Base-by-base conservation (phyloP, 2,113 vertebrate genomes). In the Otocyon megalotis region DNA sequence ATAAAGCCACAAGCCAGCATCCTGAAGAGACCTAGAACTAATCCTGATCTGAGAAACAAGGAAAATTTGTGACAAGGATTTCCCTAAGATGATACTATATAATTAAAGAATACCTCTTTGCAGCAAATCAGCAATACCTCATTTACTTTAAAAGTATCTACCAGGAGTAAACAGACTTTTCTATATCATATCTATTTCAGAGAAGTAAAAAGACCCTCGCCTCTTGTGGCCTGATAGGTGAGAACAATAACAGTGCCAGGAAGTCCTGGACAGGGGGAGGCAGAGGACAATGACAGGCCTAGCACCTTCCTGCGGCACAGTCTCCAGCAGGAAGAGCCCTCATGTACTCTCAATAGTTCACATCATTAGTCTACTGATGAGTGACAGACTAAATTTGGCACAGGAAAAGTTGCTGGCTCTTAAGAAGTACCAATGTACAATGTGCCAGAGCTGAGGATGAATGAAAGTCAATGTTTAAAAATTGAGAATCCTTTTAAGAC, bases 81-180 rank as follows among this genome's bases (percentile, higher is more conserved):
- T 56, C 71, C 15, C 14, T 67, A 82, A 96, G 63, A 87, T 32
- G 26, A 85, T 30, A 80, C 67, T 28, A 53, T 79, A 37, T 81
- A 82, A 86, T 60, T 37, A 85, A 87, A 92, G 35, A 91, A 92
- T 63, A 71, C 54, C n/a, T 8, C 35, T 82, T 71, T 58, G 54
- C 30, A 80, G 50, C 4, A 88, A 92, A 88, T 37, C 11, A 80
- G 22, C 19, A 85, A 37, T 67, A 72, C 26, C 5, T 81, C 63
- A 97, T 80, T 90, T 81, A 81, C 37, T 82, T 94, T 67, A 43
- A 91, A 94, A 81, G 5, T n/a, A 88, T 63, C 17, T 67, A 24
- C 16, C 74, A 48, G 30, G 11, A 93, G 26, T 72, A 60, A 95
- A 63, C 7, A 72, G 12, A 43, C 82, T 82, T 95, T 74, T 24